phyloP scores from a whole-genome alignment of 2,888 invertebrate genomes.

The Bellardia pandia region DNA sequence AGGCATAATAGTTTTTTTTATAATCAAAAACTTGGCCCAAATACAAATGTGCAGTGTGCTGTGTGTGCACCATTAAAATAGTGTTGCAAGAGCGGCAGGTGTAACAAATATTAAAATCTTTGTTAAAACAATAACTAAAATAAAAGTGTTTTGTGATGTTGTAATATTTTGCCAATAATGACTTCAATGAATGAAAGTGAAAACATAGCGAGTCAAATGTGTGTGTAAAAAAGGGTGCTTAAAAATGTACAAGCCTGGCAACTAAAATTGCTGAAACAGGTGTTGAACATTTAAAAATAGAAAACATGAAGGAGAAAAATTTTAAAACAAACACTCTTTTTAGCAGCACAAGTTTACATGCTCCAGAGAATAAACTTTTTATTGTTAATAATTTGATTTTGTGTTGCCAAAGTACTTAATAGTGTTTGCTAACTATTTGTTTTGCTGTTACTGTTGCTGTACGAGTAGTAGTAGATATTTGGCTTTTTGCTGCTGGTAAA shows the following conservation, averaged over 20 bases:
- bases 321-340: conserved; percentile 32
- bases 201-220: neutral
- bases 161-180: neutral
- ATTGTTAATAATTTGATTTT: neutral
- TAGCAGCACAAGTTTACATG: conserved; percentile 4
- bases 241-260: neutral
- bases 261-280: neutral
- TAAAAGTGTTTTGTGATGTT: neutral
- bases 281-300: neutral
- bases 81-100: neutral
- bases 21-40: conserved; percentile 7
- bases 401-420: neutral
- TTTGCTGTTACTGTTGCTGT: neutral
- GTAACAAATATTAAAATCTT: neutral
- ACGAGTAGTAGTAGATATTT: neutral
- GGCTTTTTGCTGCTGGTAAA: neutral
- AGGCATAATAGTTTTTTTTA: too few species aligned
- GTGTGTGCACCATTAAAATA: neutral
- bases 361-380: neutral
- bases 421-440: neutral
- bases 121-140: neutral
- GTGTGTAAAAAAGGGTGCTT: neutral
- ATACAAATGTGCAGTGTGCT: neutral
- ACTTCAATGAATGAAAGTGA: neutral
- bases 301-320: neutral